Percentiles rank a stretch among this genome's conserved stretches.
Conservation (phyloP, 2,797 vertebrate genomes). For the Pipistrellus pipistrellus region DNA sequence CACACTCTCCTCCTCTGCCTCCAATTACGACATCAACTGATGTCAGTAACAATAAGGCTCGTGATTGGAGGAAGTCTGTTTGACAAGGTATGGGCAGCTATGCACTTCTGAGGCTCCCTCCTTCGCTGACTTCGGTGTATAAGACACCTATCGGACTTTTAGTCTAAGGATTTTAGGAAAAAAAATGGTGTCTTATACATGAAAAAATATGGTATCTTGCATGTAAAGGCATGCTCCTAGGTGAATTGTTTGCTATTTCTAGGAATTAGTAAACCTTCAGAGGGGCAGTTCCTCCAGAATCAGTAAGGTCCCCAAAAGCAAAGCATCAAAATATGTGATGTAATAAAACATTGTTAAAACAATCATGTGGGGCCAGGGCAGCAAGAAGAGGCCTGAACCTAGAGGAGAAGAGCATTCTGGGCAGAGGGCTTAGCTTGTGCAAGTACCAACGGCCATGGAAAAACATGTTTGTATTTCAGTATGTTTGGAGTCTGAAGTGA, state of each 20-base stretch:
- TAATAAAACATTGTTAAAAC: not conserved
- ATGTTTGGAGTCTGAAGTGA: not conserved
- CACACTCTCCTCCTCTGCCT: too few species aligned
- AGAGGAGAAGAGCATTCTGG: not conserved
- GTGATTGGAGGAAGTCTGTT: too few species aligned
- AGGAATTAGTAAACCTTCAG: not conserved
- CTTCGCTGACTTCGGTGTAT: too few species aligned
- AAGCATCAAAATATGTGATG: not conserved
- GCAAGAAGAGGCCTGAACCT: not conserved
- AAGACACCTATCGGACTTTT: too few species aligned
- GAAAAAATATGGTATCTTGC: not conserved
- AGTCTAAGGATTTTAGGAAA: too few species aligned
- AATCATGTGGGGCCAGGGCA: not conserved
- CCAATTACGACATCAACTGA: too few species aligned
- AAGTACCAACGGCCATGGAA: not conserved
- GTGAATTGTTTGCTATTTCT: not conserved
- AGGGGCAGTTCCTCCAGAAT: not conserved
- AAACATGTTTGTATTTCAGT: not conserved
- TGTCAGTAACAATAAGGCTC: too few species aligned
- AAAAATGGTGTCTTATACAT: too few species aligned
- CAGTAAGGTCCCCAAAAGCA: not conserved
- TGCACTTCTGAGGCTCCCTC: accelerated
- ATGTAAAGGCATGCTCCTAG: not conserved
- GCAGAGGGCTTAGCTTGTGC: not conserved
- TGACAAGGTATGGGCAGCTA: too few species aligned